These are phyloP conservation scores for Ochropleura plecta DNA, from an alignment of 2,888 invertebrate genomes.

Conservation along the genomic window DNA sequence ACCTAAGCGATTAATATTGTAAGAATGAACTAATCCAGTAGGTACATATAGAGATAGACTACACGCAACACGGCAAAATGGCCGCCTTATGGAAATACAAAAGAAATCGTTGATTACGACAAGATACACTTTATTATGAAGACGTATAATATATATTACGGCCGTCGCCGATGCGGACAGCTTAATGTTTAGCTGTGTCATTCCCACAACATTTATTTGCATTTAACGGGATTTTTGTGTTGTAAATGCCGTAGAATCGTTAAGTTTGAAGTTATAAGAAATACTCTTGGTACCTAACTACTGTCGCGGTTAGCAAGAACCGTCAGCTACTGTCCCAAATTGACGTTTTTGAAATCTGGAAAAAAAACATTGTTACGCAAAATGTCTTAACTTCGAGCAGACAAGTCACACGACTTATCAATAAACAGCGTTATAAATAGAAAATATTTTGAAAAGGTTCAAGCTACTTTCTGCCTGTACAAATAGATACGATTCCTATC, in stretches of 20 bases:
- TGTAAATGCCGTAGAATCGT: not conserved
- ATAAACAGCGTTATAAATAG: not conserved
- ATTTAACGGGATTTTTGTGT: conserved; percentile 33
- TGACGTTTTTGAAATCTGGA: no score
- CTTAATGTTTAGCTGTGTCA: conserved; percentile 1
- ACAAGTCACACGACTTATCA: not conserved
- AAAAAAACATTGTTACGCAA: conserved; percentile 19
- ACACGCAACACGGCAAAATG: conserved; percentile 33
- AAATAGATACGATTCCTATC: not conserved
- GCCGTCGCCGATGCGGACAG: conserved; percentile 4
- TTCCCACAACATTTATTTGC: conserved; percentile 16
- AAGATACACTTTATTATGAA: conserved; percentile 34
- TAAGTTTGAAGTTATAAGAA: not conserved
- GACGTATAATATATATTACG: conserved; percentile 31
- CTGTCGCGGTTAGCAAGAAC: not conserved
- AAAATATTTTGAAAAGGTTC: not conserved
- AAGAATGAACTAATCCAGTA: conserved; percentile 53
- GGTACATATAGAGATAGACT: conserved; percentile 16
- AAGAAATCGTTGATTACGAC: conserved; percentile 56
- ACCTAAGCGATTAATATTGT: conserved; percentile 62
- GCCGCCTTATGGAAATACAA: conserved; percentile 44
- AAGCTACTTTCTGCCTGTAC: not conserved
- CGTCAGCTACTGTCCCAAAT: no score
- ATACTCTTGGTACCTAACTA: no score
- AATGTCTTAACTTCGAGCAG: not conserved